Evolutionary conservation across 2,113 vertebrate genomes (phyloP), one percentile per base, ranked within the genome.

Genomic region (Xiphophorus couchianus): DNA sequence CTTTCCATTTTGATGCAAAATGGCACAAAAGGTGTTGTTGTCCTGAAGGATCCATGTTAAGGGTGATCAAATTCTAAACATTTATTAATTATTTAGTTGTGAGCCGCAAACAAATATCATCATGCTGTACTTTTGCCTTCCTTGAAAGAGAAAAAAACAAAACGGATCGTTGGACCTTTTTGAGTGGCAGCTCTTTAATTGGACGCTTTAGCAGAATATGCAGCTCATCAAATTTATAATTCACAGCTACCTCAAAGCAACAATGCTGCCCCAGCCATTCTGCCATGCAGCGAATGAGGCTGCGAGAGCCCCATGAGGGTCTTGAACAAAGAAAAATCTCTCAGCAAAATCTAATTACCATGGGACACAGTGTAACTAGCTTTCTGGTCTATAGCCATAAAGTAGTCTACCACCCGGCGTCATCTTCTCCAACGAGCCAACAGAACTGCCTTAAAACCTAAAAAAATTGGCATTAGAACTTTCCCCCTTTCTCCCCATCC

Each of bases 61-160:
- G 12, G 69, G 67, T 31, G 64, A 51, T 2, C 30, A 22, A 19
- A 61, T 67, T 71, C 42, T 58, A 58, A 31, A 29, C 51, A 82
- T 65, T 77, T 69, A 30, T 44, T 31, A 22, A 82, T 25, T 77
- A 87, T 84, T 84, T 74, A 87, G 54, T 86, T n/a, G 0, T 17
- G 54, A 89, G 65, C 2, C 82, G 65, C 5, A 33, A 63, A 63
- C 79, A 82, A 48, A 80, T 3, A 31, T 17, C 74, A 71, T 77
- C 90, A 93, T 91, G 86, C 92, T 86, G 89, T 93, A 95, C 95
- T 92, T 97, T 96, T 97, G 95, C 95, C 96, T 97, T 96, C 94
- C 79, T 73, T 19, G 61, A 85, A 85, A 88, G 75, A 51, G 76
- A 82, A 54, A 54, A 66, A 82, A 33, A 72, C 30, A 28, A 3